Evolutionary conservation across 2,113 vertebrate species (phyloP), one percentile per base, ranked within the genome.

Genomic region (Tupaia chinensis): DNA sequence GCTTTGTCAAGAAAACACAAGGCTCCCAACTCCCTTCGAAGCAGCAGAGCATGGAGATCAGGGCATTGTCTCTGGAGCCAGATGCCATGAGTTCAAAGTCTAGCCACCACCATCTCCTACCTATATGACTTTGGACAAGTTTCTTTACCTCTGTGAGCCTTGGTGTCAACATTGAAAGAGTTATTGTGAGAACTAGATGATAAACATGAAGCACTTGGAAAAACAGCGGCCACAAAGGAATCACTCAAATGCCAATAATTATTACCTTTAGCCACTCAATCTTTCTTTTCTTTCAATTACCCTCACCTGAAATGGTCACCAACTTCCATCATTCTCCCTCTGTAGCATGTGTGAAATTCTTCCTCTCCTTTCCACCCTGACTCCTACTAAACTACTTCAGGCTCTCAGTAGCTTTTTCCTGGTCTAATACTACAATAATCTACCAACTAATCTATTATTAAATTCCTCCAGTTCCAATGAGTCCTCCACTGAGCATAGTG

Each of bases 1-100:
- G 23, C 84, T 95, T 65, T 96, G 20, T 66, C 29, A 74, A 77
- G 66, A 66, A 96, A 92, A 89, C 20, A n/a, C 29, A 54, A 78
- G 63, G 23, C 3, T 54, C 17, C 60, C 44, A 19, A 5, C 1
- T 29, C 5, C 53, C 63, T 53, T 14, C 6, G 90, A 85, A 87
- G 60, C 72, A 84, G n/a, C 54, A 34, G 69, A 84, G 14, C n/a
- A 15, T 12, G 1, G 72, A 34, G 19, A 60, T 73, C 58, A 81
- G 58, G 32, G 19, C 1, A 0, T 60, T 32, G 60, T 73, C 13
- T 69, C 78, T n/a, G 27, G 78, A 95, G 82, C 20, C 73, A 19
- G 22, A 66, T 66, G 65, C 4, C 65, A 11, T 16, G 69, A 81
- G 54, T 78, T 27, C 58, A 19, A 81, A 72, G 63, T 84, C 16